Evolutionary conservation across 2,797 vertebrate species (phyloP).

Genomic region (Notolepis coatsorum): DNA sequence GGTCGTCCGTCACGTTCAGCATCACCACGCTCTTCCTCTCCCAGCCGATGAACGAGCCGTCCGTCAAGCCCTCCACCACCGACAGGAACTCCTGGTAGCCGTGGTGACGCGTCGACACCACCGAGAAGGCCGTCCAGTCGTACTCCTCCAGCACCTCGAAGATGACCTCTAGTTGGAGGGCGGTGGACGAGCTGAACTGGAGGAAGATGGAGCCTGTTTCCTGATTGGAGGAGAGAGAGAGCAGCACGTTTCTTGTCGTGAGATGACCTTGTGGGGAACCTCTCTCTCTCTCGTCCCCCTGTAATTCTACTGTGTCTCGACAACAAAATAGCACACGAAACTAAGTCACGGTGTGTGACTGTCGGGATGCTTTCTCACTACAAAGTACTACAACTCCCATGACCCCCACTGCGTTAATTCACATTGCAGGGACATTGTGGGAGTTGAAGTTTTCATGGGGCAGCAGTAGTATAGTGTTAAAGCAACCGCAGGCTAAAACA

Average conservation of each 20-base stretch:
- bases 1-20: constrained; percentile 90
- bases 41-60: constrained; percentile 96
- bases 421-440: constrained; percentile 55
- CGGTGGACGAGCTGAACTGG: constrained; percentile 93
- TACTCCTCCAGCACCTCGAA: constrained; percentile 97
- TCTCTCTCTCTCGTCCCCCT: constrained; percentile 11
- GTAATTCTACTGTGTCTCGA: constrained; percentile 21
- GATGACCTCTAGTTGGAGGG: constrained; percentile 94
- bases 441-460: constrained; percentile 64
- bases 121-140: constrained; percentile 94
- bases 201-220: constrained; percentile 96
- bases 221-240: constrained; percentile 77
- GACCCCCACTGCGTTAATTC: constrained; percentile 61
- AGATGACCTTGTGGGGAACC: constrained; percentile 27
- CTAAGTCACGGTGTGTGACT: constrained; percentile 6
- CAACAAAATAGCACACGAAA: no score
- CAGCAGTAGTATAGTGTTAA: constrained; percentile 53
- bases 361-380: constrained; percentile 34
- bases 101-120: constrained; percentile 92
- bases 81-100: constrained; percentile 95
- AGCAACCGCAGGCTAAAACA: constrained; percentile 65
- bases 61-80: constrained; percentile 93
- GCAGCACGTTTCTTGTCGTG: constrained; percentile 54
- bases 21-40: constrained; percentile 94
- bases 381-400: constrained; percentile 59